A percentile compares a stretch with the other conserved stretches of the same genome.
These are phyloP conservation scores for Catamblyrhynchus diadema DNA, from an alignment of 2,797 vertebrate genomes.

Conservation along the genomic window DNA sequence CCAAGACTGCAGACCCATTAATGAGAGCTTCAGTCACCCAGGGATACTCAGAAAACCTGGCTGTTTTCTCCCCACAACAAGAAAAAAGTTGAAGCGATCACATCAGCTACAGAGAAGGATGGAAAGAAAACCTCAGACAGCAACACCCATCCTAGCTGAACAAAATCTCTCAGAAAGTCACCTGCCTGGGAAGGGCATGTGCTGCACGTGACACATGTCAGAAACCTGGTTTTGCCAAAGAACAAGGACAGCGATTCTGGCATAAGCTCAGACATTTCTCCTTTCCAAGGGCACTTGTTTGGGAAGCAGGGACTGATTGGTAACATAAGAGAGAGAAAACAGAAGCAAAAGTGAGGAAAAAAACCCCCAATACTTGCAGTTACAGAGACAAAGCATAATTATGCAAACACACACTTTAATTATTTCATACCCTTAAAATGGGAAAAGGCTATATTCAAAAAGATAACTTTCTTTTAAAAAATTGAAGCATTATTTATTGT, in stretches of 20 bases:
- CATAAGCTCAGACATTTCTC: constrained; percentile 9
- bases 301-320: neutral
- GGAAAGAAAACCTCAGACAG: neutral
- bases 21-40: neutral
- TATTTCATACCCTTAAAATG: neutral
- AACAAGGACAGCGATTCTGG: constrained; percentile 12
- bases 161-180: neutral
- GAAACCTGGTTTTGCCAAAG: neutral
- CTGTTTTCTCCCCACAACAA: neutral
- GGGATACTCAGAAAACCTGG: neutral
- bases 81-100: neutral
- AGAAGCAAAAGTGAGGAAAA: neutral
- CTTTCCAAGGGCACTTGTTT: constrained; percentile 5
- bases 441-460: neutral
- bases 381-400: neutral
- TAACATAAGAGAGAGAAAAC: neutral
- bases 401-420: neutral
- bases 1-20: neutral
- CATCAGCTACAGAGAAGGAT: neutral
- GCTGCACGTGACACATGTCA: neutral
- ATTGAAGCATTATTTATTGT: neutral
- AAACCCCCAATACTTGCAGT: neutral
- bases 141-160: neutral
- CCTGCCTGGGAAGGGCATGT: neutral
- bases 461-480: neutral